Evolutionary conservation across 2,888 invertebrate genomes (phyloP), one percentile per base, ranked within the genome.

Genomic region (Microctonus brassicae): DNA sequence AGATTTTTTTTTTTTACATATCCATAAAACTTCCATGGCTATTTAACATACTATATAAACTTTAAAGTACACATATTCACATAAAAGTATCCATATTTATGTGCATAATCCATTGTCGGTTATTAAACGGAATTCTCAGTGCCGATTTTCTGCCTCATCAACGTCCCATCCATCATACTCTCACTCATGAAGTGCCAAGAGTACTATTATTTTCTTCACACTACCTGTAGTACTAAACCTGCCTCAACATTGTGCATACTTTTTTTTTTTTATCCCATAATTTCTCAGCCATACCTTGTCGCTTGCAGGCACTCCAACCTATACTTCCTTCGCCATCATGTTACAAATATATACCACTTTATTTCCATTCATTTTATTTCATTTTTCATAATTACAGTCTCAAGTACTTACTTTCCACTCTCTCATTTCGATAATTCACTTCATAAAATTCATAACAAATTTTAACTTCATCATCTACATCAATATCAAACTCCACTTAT

Each of bases 151-250:
- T 58, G 36, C 69, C 72, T 63, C 70, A 66, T 66, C 70, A 74
- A 76, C 72, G 67, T 73, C 71, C 65, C 72, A 78, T 78, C 75
- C 76, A 78, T 78, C 76, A 78, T 73, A 67, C 69, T 76, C 75
- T 66, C 34, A 69, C 66, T 55, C 76, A 77, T 74, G 24, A 62
- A 9, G 75, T 78, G 76, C 70, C 73, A 71, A 67, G 63, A 47
- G 65, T 68, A 68, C 63, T 42, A 70, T 72, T 71, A 73, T 75
- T 74, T 62, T 55, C 62, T 62, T 61, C 17, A 36, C 9, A 60
- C 33, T 36, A 17, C 47, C 17, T 17, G 17, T 47, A n/a, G 47
- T 22, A 11, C 60, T 34, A n/a, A 34, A 22, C 20, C n/a, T n/a
- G n/a, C n/a, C n/a, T 60, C 60, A 34, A 34, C 22, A 13, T 36